Base-by-base conservation (phyloP, 2,888 invertebrate genomes). In the Apomyelois bistriatella region DNA sequence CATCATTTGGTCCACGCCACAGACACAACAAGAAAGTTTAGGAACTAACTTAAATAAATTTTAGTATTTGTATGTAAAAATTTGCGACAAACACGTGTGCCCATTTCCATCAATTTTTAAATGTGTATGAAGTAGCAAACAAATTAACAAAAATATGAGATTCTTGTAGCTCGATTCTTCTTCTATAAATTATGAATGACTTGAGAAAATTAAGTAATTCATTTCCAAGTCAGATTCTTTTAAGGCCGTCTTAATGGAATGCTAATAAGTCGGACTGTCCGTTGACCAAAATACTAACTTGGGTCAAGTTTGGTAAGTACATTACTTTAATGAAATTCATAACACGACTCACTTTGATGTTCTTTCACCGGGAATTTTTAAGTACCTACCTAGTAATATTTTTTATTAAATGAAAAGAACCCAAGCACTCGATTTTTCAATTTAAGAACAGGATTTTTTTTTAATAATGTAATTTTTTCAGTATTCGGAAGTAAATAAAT, bases 51-150 rank as follows among this genome's bases (percentile, higher is more conserved):
- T 3, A 32, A 32, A 32, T 32, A 32, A 7, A 5, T 7, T 3
- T 28, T 5, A 58, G 56, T 61, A 62, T 62, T 67, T 61, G 56
- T 58, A 53, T 30, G n/a, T 6, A 28, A 46, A 46, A 42, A 16
- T 13, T 49, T 52, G 48, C 15, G 38, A 22, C 55, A 62, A 61
- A 67, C 61, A 65, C 65, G 62, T 58, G 47, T 56, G 48, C 61
- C 61, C 66, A 66, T 68, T 65, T 58, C 62, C 68, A 74, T 74
- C 74, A 72, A 70, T 76, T 77, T 78, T 74, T 70, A 72, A 62
- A 70, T 70, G 66, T 64, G 64, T 62, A 58, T 62, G 55, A 66
- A 68, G 69, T 66, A 65, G 65, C 61, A 32, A 30, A 32, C 30
- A 15, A 15, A 3, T n/a, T 46, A 3, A 13, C 22, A 12, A 32